phyloP scores from a whole-genome alignment of 2,113 vertebrate species.

The Ctenomys sociabilis region DNA sequence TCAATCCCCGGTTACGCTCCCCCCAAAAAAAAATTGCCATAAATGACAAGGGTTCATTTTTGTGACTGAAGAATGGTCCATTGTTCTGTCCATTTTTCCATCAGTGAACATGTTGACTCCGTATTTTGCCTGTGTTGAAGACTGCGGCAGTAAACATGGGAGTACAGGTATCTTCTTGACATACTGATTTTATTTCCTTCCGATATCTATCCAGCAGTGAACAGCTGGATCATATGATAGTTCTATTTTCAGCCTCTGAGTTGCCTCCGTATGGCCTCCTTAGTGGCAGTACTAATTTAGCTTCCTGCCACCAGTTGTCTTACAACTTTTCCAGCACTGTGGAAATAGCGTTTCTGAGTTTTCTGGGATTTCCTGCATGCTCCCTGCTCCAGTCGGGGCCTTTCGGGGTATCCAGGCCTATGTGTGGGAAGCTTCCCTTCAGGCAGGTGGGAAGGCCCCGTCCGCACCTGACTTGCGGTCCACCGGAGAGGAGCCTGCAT shows the following conservation, averaged over 20 bases:
- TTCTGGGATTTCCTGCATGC: neutral
- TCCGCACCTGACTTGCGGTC: conserved; percentile 23
- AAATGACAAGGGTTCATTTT: neutral
- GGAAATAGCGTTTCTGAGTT: neutral
- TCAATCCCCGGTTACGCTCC: no score
- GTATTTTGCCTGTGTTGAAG: neutral
- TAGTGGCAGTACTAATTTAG: neutral
- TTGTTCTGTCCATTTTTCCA: neutral
- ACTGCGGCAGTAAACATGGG: neutral
- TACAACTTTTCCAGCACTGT: neutral
- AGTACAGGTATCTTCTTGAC: neutral
- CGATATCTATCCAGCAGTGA: neutral
- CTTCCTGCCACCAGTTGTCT: neutral
- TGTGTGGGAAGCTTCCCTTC: neutral
- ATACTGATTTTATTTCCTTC: neutral
- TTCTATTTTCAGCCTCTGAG: neutral
- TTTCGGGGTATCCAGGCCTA: neutral
- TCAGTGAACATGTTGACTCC: neutral
- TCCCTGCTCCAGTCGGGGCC: neutral
- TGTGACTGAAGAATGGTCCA: neutral
- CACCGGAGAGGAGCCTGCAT: conserved; percentile 78
- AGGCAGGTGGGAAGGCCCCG: neutral
- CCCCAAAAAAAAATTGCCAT: no score
- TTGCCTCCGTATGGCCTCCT: neutral
- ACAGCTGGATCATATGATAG: neutral